phyloP scores from a whole-genome alignment of 2,797 vertebrate genomes.

The Kryptolebias ocellatus region DNA sequence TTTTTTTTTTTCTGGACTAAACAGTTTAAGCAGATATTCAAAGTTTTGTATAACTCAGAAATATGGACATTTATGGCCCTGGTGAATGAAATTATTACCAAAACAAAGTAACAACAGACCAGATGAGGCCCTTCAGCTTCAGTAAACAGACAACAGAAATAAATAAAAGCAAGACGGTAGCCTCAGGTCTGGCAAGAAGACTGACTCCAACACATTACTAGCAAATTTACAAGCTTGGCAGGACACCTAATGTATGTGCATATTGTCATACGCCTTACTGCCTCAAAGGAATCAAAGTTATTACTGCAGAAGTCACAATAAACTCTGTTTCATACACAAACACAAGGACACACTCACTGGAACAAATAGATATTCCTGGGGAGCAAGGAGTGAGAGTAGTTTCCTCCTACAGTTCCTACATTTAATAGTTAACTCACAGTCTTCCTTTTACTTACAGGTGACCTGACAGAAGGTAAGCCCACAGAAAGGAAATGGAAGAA shows the following conservation, averaged over 20 bases:
- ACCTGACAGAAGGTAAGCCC: too few species aligned
- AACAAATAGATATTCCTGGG: constrained; percentile 23
- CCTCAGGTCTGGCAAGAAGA: constrained; percentile 48
- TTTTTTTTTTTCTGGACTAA: too few species aligned
- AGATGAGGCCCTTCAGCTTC: constrained; percentile 4
- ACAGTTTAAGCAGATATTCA: too few species aligned
- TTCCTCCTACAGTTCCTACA: constrained; percentile 24
- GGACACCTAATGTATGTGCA: constrained; percentile 42
- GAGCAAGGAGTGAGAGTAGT: constrained; percentile 25
- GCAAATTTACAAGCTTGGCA: constrained; percentile 48
- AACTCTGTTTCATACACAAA: constrained; percentile 25
- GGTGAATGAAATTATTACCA: not conserved
- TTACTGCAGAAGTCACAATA: constrained; percentile 41
- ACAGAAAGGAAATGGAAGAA: too few species aligned
- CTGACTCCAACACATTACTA: constrained; percentile 51
- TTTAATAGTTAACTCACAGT: not conserved
- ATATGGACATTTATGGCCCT: too few species aligned
- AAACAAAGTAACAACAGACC: too few species aligned
- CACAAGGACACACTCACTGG: constrained; percentile 7
- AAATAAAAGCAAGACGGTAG: constrained; percentile 22
- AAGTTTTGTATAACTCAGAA: too few species aligned
- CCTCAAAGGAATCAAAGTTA: constrained; percentile 33
- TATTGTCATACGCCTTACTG: constrained; percentile 28
- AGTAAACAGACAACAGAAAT: constrained; percentile 1
- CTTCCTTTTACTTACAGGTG: not conserved